These are phyloP conservation scores for Zoanthus sociatus DNA, from an alignment of 92 coral and sea anemone species.

Conservation along the genomic window DNA sequence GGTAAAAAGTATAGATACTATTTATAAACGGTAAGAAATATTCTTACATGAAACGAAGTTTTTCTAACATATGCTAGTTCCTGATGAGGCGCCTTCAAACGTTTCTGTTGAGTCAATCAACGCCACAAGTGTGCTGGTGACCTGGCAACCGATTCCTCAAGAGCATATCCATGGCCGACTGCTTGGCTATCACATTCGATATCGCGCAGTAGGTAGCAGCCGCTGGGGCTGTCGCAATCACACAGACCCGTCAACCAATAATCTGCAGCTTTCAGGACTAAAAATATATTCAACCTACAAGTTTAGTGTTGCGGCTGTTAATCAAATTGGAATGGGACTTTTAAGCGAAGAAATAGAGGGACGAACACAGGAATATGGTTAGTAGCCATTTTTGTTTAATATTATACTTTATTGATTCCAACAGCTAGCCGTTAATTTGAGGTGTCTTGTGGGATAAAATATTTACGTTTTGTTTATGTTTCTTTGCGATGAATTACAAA, in stretches of 20 bases:
- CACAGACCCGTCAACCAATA: neutral
- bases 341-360: slow-evolving; percentile 55
- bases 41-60: neutral
- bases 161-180: slow-evolving; percentile 45
- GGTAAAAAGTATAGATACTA: no score
- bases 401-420: no score
- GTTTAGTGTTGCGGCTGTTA: slow-evolving; percentile 83
- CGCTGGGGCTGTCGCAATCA: neutral
- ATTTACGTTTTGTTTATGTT: no score
- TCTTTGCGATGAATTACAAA: no score
- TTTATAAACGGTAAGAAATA: neutral
- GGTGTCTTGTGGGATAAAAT: no score
- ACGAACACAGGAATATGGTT: slow-evolving; percentile 88
- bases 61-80: slow-evolving; percentile 31
- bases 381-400: neutral
- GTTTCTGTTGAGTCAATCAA: slow-evolving; percentile 37
- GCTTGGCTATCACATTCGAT: slow-evolving; percentile 49
- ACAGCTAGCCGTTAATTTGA: no score
- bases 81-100: slow-evolving; percentile 56
- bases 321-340: slow-evolving; percentile 70
- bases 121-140: slow-evolving; percentile 45
- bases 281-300: slow-evolving; percentile 68
- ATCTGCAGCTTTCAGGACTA: slow-evolving; percentile 51
- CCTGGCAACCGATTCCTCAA: slow-evolving; percentile 55
- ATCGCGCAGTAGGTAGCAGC: slow-evolving; percentile 29